phyloP scores from a whole-genome alignment of 2,888 invertebrate genomes.

The Agrochola lota region DNA sequence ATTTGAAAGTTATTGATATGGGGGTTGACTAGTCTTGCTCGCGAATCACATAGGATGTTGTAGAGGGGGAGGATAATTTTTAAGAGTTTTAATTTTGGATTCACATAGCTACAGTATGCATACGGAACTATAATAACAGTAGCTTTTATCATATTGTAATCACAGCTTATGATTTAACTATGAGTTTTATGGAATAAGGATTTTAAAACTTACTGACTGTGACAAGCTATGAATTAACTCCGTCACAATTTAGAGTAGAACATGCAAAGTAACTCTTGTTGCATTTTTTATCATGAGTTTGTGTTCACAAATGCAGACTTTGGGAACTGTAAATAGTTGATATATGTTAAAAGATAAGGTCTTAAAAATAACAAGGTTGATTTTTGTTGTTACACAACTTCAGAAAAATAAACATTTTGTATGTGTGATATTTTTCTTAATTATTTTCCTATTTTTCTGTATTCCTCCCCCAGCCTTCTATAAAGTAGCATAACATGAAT shows the following conservation, averaged over 20 bases:
- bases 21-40: conserved; percentile 71
- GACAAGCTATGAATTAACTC: conserved; percentile 88
- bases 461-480: conserved; percentile 67
- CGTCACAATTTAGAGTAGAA: conserved; percentile 89
- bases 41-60: conserved; percentile 73
- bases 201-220: conserved; percentile 84
- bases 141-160: conserved; percentile 89
- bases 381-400: conserved; percentile 91
- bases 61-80: conserved; percentile 85
- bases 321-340: conserved; percentile 90
- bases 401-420: conserved; percentile 91
- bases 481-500: conserved; percentile 8
- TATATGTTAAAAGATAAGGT: conserved; percentile 89
- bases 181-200: conserved; percentile 84
- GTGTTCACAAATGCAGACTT: conserved; percentile 89
- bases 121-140: conserved; percentile 86
- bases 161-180: conserved; percentile 87
- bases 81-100: conserved; percentile 84
- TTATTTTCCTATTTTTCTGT: conserved; percentile 75
- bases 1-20: conserved; percentile 55
- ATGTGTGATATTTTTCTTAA: conserved; percentile 87
- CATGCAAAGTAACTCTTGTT: conserved; percentile 88
- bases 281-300: conserved; percentile 89
- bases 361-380: conserved; percentile 89
- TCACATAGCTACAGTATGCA: conserved; percentile 83